These are phyloP conservation scores for Cataglyphis cursor DNA, from an alignment of 2,888 invertebrate genomes.

Conservation along the genomic window DNA sequence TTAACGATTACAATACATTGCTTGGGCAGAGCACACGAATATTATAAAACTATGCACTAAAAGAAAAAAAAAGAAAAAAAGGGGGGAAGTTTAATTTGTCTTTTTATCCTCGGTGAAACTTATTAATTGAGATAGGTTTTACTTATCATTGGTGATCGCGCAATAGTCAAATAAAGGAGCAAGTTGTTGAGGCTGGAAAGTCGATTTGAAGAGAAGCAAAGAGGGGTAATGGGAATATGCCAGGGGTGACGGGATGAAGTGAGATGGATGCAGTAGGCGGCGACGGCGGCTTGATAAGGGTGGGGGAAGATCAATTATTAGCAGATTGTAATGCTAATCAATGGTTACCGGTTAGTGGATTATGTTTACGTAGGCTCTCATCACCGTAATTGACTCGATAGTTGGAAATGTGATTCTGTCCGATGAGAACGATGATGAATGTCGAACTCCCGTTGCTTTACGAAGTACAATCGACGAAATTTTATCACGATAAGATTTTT, in stretches of 20 bases:
- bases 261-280: constrained; percentile 24
- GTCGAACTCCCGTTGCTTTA: constrained; percentile 35
- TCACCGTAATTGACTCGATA: constrained; percentile 83
- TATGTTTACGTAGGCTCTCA: constrained; percentile 83
- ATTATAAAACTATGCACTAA: constrained; percentile 73
- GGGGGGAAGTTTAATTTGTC: constrained; percentile 16
- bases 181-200: constrained; percentile 38
- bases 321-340: constrained; percentile 85
- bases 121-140: constrained; percentile 53
- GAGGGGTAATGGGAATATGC: background rate
- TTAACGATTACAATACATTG: constrained; percentile 75
- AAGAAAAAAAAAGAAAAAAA: constrained; percentile 22
- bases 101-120: constrained; percentile 1
- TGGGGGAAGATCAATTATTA: constrained; percentile 77
- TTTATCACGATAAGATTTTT: constrained; percentile 24
- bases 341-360: constrained; percentile 81
- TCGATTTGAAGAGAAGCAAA: background rate
- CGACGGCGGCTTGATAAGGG: constrained; percentile 21
- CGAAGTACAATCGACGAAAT: constrained; percentile 19
- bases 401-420: constrained; percentile 74
- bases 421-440: constrained; percentile 50
- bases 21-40: constrained; percentile 53
- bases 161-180: constrained; percentile 28
- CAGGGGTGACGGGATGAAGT: constrained; percentile 38
- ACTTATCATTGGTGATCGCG: constrained; percentile 15